phyloP scores from a whole-genome alignment of 1,140 invertebrate species.

The Drosophila kanapiae region DNA sequence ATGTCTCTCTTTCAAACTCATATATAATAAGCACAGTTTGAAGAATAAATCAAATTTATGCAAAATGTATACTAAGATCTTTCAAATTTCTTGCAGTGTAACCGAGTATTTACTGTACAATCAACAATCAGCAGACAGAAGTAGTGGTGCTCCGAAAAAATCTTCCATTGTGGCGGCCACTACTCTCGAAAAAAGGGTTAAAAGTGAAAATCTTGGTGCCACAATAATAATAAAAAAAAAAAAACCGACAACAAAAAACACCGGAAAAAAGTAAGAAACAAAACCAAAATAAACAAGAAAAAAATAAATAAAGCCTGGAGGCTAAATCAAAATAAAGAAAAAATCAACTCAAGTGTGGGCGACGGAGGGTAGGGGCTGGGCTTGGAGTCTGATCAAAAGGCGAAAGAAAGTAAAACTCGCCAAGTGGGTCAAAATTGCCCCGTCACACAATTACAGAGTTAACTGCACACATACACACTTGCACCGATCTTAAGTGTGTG shows the following conservation, averaged over 20 bases:
- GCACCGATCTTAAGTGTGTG: constrained; percentile 7
- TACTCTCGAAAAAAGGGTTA: constrained; percentile 57
- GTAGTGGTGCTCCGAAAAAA: constrained; percentile 28
- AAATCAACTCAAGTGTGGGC: constrained; percentile 25
- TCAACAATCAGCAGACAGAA: constrained; percentile 27
- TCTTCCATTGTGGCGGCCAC: constrained; percentile 19
- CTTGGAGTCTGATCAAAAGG: constrained; percentile 51
- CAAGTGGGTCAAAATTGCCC: constrained; percentile 76
- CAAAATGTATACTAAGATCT: too few species aligned
- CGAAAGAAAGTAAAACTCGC: constrained; percentile 79
- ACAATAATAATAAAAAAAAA: constrained; percentile 2
- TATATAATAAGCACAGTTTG: too few species aligned
- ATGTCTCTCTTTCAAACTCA: too few species aligned
- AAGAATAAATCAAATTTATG: background rate
- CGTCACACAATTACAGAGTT: constrained; percentile 40
- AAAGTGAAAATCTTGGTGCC: constrained; percentile 65
- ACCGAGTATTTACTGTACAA: constrained; percentile 13
- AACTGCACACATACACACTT: constrained; percentile 10
- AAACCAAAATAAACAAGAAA: constrained; percentile 17
- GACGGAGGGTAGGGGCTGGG: background rate
- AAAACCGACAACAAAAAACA: constrained; percentile 15
- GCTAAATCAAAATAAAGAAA: constrained; percentile 16
- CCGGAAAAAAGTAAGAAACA: constrained; percentile 20
- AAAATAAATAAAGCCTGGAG: constrained; percentile 22
- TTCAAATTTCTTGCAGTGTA: background rate